Conservation (phyloP, 92 coral and sea anemone species). For the Chrysogorgia sp. region DNA sequence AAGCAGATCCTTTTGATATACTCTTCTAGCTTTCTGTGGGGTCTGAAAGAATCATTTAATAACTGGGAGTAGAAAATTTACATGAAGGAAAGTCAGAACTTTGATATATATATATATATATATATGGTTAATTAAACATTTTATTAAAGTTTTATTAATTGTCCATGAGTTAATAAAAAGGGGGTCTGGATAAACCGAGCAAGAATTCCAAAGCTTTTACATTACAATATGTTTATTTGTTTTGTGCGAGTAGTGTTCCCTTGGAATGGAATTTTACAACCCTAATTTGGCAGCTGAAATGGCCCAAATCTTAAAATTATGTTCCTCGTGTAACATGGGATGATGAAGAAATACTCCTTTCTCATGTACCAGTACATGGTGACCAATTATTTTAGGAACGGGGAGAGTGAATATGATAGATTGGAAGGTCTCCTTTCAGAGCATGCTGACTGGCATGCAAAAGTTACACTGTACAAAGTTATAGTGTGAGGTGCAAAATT, state of each 20-base stretch:
- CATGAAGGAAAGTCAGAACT: too few relatives aligned
- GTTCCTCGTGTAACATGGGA: conserved; percentile 17
- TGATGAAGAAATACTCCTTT: neutral
- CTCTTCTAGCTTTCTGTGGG: too few relatives aligned
- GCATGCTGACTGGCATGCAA: neutral
- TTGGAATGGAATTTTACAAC: conserved; percentile 36
- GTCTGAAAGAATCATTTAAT: too few relatives aligned
- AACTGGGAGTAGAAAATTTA: too few relatives aligned
- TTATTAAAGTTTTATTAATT: too few relatives aligned
- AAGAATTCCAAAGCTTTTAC: neutral
- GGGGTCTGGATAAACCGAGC: too few relatives aligned
- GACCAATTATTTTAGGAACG: conserved; percentile 35
- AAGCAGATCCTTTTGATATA: too few relatives aligned
- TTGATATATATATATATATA: too few relatives aligned
- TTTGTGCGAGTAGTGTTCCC: conserved; percentile 15
- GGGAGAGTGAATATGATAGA: conserved; percentile 17
- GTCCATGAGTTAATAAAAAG: too few relatives aligned
- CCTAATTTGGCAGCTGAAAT: conserved; percentile 42
- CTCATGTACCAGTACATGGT: conserved; percentile 29
- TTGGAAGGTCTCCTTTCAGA: conserved; percentile 15
- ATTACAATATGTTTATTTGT: neutral
- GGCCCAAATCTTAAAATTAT: conserved; percentile 44
- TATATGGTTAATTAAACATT: too few relatives aligned
- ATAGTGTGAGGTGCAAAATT: conserved; percentile 1
- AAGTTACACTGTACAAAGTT: conserved; percentile 28